Percentiles rank a stretch among this genome's conserved stretches.
Evolutionary conservation across 2,113 vertebrate genomes (phyloP).

Genomic region (Phylloscopus whistleri): DNA sequence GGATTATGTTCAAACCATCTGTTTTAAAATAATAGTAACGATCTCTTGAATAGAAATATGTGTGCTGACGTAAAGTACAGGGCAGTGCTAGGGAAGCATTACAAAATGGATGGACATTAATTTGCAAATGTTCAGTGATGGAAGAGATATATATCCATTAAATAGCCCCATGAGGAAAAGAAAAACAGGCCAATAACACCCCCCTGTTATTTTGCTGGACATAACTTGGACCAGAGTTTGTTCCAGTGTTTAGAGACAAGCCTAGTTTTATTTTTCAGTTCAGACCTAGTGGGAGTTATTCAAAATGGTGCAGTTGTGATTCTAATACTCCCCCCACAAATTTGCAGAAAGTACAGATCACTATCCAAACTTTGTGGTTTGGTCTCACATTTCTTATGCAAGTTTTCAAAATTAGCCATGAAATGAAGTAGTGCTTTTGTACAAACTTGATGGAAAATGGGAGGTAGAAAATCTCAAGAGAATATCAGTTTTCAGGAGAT

Average conservation of each 20-base stretch:
- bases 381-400: background rate
- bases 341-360: background rate
- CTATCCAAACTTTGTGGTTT: slow-evolving; percentile 40
- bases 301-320: background rate
- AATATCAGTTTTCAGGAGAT: slow-evolving; percentile 24
- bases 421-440: slow-evolving; percentile 24
- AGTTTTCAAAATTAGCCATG: slow-evolving; percentile 32
- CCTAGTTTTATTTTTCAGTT: slow-evolving; percentile 7
- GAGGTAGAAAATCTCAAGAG: slow-evolving; percentile 12
- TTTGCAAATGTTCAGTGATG: background rate
- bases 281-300: background rate
- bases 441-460: background rate
- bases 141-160: background rate
- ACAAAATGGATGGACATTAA: slow-evolving; percentile 17
- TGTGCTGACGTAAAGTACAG: slow-evolving; percentile 18
- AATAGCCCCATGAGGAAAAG: background rate
- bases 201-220: background rate
- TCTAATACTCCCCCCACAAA: background rate
- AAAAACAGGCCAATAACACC: background rate
- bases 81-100: background rate
- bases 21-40: slow-evolving; percentile 70
- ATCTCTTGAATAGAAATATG: slow-evolving; percentile 65
- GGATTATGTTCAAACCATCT: slow-evolving; percentile 72
- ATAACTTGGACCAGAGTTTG: background rate
- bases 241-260: background rate